Evolutionary conservation across 2,888 invertebrate species (phyloP).

Genomic region (Crioceris asparagi): DNA sequence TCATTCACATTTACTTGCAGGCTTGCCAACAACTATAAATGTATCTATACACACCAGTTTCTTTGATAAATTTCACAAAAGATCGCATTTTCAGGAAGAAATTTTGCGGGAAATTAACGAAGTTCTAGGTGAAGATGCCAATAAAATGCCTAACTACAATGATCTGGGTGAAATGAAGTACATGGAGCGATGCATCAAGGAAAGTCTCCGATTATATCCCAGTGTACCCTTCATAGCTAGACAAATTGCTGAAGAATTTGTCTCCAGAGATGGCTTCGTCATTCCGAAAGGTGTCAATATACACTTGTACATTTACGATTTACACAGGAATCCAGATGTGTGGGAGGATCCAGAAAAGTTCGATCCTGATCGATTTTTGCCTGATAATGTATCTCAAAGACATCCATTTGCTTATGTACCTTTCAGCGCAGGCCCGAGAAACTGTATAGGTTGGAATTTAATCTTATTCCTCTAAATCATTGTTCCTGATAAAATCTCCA

Average conservation of each 20-base stretch:
- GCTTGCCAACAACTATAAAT: too few species aligned
- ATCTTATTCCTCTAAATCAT: too few species aligned
- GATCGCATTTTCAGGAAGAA: too few species aligned
- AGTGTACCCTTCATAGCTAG: constrained; percentile 27
- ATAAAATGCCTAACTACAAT: too few species aligned
- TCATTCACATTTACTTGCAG: too few species aligned
- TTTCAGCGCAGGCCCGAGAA: constrained; percentile 57
- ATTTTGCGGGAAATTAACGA: too few species aligned
- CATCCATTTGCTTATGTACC: constrained; percentile 57
- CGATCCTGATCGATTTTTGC: constrained; percentile 60
- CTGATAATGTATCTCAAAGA: constrained; percentile 43
- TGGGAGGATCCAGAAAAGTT: constrained; percentile 56
- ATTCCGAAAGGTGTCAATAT: constrained; percentile 44
- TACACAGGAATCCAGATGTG: constrained; percentile 52
- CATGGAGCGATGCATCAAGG: constrained; percentile 30
- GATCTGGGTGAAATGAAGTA: constrained; percentile 30
- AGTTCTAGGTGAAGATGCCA: too few species aligned
- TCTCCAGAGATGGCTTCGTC: constrained; percentile 22
- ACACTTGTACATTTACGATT: constrained; percentile 48
- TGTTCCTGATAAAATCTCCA: too few species aligned
- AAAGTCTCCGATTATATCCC: constrained; percentile 28
- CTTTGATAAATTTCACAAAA: too few species aligned
- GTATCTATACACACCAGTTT: too few species aligned
- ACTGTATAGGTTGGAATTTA: constrained; percentile 49
- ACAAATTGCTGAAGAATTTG: constrained; percentile 19